A percentile compares a stretch with the other conserved stretches of the same genome.
These are phyloP conservation scores for Chymomyza fuscimana DNA, from an alignment of 2,888 invertebrate genomes.

Conservation along the genomic window DNA sequence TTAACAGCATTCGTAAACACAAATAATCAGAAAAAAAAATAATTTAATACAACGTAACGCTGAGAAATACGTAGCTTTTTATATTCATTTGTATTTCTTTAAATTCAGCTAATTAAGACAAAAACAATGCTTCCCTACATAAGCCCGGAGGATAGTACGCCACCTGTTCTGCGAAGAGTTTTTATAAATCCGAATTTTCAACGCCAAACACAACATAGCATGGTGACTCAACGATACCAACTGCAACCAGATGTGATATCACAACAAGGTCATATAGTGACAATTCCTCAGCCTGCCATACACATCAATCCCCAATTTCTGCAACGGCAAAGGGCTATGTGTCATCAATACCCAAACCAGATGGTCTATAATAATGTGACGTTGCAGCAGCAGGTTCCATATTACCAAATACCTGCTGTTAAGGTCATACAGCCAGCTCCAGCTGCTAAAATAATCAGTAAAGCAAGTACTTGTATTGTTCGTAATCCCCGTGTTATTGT, in stretches of 20 bases:
- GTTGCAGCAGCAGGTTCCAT: neutral
- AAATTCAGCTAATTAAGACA: neutral
- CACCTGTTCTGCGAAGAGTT: constrained; percentile 72
- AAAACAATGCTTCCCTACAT: constrained; percentile 54
- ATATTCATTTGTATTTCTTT: neutral
- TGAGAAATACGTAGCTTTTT: neutral
- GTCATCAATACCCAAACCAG: constrained; percentile 46
- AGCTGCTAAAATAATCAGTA: constrained; percentile 75
- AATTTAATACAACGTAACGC: neutral
- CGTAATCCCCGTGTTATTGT: constrained; percentile 55
- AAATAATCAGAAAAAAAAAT: neutral
- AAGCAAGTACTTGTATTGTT: constrained; percentile 77
- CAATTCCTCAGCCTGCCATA: constrained; percentile 58
- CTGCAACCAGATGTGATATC: constrained; percentile 7
- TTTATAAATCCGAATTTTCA: constrained; percentile 79
- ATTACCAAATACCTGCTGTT: constrained; percentile 3
- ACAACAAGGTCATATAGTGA: constrained; percentile 52
- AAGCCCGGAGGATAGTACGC: constrained; percentile 77
- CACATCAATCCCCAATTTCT: constrained; percentile 79
- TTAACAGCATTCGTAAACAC: neutral
- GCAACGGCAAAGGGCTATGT: constrained; percentile 73
- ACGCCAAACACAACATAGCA: constrained; percentile 26
- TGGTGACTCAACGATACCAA: constrained; percentile 17
- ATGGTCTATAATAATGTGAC: constrained; percentile 20
- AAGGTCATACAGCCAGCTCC: constrained; percentile 17